A percentile compares a stretch with the other conserved stretches of the same genome.
Evolutionary conservation across 2,797 vertebrate species (phyloP).

Genomic region (Nyctalus aviator): DNA sequence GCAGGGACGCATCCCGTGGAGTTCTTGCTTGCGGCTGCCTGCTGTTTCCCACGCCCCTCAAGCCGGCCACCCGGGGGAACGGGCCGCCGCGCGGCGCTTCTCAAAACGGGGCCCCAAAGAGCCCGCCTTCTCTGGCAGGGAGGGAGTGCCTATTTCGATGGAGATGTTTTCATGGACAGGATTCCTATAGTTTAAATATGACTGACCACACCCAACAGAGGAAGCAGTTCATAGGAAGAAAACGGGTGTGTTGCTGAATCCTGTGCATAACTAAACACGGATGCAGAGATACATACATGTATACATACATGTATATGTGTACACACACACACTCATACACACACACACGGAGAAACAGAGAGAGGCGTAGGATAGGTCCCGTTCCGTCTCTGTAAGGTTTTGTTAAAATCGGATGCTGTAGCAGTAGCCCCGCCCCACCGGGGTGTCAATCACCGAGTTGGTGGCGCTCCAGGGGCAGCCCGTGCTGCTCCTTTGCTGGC

Average conservation of each 20-base stretch:
- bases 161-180: conserved; percentile 64
- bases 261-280: conserved; percentile 47
- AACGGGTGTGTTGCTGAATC: conserved; percentile 48
- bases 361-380: background rate
- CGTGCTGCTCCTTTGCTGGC: background rate
- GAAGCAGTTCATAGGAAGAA: background rate
- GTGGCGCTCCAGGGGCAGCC: background rate
- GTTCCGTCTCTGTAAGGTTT: conserved; percentile 1
- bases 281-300: too few species aligned
- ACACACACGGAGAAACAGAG: background rate
- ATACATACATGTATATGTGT: too few species aligned
- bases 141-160: conserved; percentile 75
- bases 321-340: too few species aligned
- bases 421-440: background rate
- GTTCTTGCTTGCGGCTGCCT: conserved; percentile 75
- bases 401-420: background rate
- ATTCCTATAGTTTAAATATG: conserved; percentile 71
- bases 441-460: background rate
- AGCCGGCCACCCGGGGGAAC: conserved; percentile 73
- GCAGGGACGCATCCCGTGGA: conserved; percentile 83
- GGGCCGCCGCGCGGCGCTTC: conserved; percentile 64
- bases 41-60: conserved; percentile 78
- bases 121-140: conserved; percentile 26
- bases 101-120: conserved; percentile 50
- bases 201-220: conserved; percentile 42